Evolutionary conservation across 1,140 invertebrate species (phyloP).

Genomic region (Pachypsylla venusta): DNA sequence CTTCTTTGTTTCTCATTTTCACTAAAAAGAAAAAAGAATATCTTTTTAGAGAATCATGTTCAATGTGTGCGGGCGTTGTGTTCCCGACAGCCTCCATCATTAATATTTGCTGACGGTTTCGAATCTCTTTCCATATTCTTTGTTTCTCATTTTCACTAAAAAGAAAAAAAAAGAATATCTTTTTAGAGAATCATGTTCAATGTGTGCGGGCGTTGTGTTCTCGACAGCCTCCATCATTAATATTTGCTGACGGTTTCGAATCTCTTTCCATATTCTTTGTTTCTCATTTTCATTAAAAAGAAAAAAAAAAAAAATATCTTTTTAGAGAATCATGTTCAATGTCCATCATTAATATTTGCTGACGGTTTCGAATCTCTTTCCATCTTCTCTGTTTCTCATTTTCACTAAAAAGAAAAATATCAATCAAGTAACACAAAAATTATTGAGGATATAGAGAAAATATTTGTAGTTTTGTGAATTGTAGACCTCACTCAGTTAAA

Average conservation of each 20-base stretch:
- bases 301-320: too few relatives aligned
- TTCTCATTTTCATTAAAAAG: constrained; percentile 65
- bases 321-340: too few relatives aligned
- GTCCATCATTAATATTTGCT: constrained; percentile 56
- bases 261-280: constrained; percentile 69
- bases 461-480: too few relatives aligned
- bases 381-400: constrained; percentile 65
- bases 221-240: constrained; percentile 50
- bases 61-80: constrained; percentile 55
- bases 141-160: constrained; percentile 64
- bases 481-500: too few relatives aligned
- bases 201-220: constrained; percentile 51
- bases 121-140: constrained; percentile 75
- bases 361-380: constrained; percentile 74
- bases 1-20: constrained; percentile 66
- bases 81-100: constrained; percentile 49
- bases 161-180: too few relatives aligned
- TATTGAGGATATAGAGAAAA: too few relatives aligned
- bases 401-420: constrained; percentile 55
- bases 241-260: constrained; percentile 63
- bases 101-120: constrained; percentile 60
- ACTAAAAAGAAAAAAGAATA: too few relatives aligned
- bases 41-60: too few relatives aligned
- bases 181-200: too few relatives aligned
- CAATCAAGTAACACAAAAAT: too few relatives aligned